Evolutionary conservation across 2,888 invertebrate species (phyloP).

Genomic region (Ochropleura leucogaster): DNA sequence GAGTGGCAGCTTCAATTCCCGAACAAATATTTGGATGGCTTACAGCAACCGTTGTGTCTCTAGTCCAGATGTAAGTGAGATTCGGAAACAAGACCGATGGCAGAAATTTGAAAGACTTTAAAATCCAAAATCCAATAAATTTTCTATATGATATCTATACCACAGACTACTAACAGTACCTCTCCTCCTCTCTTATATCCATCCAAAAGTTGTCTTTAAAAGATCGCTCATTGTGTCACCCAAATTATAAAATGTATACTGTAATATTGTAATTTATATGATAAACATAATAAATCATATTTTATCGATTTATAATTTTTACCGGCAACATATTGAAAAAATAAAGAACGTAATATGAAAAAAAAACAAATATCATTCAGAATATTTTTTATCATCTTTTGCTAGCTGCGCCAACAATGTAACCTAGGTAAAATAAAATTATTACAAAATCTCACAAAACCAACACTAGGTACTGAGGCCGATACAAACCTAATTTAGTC

Average conservation of each 20-base stretch:
- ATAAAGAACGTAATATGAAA: not conserved
- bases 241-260: no score
- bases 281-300: no score
- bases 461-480: slow-evolving; percentile 14
- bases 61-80: not conserved
- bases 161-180: no score
- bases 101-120: not conserved
- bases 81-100: not conserved
- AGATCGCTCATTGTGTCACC: no score
- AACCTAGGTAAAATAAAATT: not conserved
- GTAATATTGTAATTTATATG: no score
- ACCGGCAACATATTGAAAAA: not conserved
- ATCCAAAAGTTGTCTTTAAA: no score
- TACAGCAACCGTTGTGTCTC: not conserved
- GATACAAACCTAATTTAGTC: slow-evolving; percentile 33
- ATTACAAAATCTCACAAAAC: slow-evolving; percentile 27
- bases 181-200: no score
- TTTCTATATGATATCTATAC: no score
- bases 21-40: slow-evolving; percentile 13
- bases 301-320: not conserved
- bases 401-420: not conserved
- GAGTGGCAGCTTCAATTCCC: slow-evolving; percentile 12
- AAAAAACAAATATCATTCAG: not conserved
- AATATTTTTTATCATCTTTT: not conserved
- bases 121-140: not conserved